Percentiles rank a stretch among this genome's conserved stretches.
Conservation (phyloP, 2,888 invertebrate genomes). For the Aricia artaxerxes region DNA sequence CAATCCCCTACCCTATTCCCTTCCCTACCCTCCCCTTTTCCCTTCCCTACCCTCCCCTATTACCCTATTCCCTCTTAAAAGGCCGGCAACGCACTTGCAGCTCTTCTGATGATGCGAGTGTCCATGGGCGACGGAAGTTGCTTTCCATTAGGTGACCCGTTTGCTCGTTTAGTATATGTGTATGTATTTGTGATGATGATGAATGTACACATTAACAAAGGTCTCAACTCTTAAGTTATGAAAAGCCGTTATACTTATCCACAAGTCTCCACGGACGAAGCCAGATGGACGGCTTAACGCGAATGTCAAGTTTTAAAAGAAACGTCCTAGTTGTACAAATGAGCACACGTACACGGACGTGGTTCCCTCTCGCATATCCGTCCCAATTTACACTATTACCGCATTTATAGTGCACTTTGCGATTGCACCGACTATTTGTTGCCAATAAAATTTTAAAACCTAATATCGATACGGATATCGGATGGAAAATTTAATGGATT, state of each 20-base stretch:
- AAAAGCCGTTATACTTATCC: neutral
- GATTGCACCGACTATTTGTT: constrained; percentile 9
- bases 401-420: constrained; percentile 19
- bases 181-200: neutral
- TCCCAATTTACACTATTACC: constrained; percentile 16
- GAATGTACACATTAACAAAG: neutral
- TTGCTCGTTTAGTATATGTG: too few relatives aligned
- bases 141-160: too few relatives aligned
- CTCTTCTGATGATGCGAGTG: too few relatives aligned
- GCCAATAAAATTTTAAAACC: constrained; percentile 22
- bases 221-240: neutral
- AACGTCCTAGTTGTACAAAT: constrained; percentile 20
- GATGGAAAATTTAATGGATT: constrained; percentile 10
- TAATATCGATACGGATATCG: constrained; percentile 16
- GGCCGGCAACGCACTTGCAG: too few relatives aligned
- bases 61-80: too few relatives aligned
- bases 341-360: constrained; percentile 23
- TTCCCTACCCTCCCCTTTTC: too few relatives aligned
- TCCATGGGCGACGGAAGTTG: too few relatives aligned
- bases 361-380: constrained; percentile 6
- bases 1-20: too few relatives aligned
- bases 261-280: constrained; percentile 7
- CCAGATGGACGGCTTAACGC: constrained; percentile 16
- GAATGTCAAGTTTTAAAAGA: constrained; percentile 15
- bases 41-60: too few relatives aligned